Evolutionary conservation across 1,140 invertebrate species (phyloP).

Genomic region (Achroia grisella): DNA sequence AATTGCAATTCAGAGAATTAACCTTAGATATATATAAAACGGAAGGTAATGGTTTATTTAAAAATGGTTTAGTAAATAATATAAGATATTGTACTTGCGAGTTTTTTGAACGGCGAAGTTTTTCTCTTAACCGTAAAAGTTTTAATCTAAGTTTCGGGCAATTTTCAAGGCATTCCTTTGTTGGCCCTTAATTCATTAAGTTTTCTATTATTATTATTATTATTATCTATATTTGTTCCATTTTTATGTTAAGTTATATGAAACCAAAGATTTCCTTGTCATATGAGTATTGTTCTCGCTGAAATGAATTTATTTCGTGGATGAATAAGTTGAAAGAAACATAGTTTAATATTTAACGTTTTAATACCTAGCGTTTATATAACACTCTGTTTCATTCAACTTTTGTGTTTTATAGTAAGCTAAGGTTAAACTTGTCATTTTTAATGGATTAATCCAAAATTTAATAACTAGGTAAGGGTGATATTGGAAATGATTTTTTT

Average conservation of each 20-base stretch:
- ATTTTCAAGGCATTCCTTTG: conserved; percentile 24
- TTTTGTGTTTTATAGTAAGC: conserved; percentile 20
- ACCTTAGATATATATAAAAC: conserved; percentile 57
- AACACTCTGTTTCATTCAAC: conserved; percentile 5
- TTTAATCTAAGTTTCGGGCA: conserved; percentile 8
- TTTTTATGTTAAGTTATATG: conserved; percentile 25
- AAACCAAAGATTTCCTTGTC: conserved; percentile 39
- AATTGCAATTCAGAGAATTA: conserved; percentile 68
- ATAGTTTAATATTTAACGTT: conserved; percentile 9
- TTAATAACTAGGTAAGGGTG: conserved; percentile 66
- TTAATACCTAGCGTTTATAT: conserved; percentile 2
- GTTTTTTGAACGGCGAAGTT: conserved; percentile 34
- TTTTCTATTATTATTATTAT: conserved; percentile 16
- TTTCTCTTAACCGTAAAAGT: conserved; percentile 15
- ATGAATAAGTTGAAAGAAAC: conserved; percentile 3
- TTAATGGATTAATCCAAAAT: conserved; percentile 62
- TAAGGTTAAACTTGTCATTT: conserved; percentile 56
- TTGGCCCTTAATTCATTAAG: conserved; percentile 13
- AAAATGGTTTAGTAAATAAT: conserved; percentile 48
- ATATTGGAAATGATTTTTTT: conserved; percentile 73
- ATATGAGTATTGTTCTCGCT: conserved; percentile 5
- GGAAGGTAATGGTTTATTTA: conserved; percentile 55
- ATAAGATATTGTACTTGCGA: conserved; percentile 28
- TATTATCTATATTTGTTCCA: conserved; percentile 29
- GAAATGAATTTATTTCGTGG: neutral